Percentiles rank a stretch among this genome's conserved stretches.
phyloP scores from a whole-genome alignment of 2,797 vertebrate genomes.

The Sebastes itinus region DNA sequence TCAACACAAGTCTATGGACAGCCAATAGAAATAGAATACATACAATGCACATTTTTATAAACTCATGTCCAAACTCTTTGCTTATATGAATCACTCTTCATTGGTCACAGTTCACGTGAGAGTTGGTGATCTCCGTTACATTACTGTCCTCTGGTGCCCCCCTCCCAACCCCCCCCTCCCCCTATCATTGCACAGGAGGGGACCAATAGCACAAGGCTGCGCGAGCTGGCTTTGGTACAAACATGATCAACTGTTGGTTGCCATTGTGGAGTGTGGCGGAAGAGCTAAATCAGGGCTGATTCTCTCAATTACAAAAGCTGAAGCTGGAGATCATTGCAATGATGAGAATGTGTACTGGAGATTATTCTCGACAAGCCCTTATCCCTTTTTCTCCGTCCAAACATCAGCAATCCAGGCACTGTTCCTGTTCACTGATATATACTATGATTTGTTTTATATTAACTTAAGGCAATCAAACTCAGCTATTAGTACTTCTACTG shows the following conservation, averaged over 20 bases:
- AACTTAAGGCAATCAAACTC: conserved; percentile 78
- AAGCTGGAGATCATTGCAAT: conserved; percentile 5
- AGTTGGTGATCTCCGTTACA: conserved; percentile 59
- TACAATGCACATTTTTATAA: conserved; percentile 77
- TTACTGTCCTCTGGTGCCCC: conserved; percentile 56
- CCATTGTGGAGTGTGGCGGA: conserved; percentile 54
- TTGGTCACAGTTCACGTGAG: conserved; percentile 69
- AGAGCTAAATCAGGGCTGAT: conserved; percentile 48
- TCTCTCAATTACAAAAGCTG: conserved; percentile 31
- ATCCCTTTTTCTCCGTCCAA: conserved; percentile 33
- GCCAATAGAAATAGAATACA: conserved; percentile 80
- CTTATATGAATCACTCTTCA: conserved; percentile 65
- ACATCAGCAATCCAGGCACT: conserved; percentile 55
- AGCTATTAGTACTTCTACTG: conserved; percentile 50
- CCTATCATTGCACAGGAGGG: conserved; percentile 56
- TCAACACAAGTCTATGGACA: conserved; percentile 81
- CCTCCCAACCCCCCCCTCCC: too few relatives aligned
- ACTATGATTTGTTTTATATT: conserved; percentile 47
- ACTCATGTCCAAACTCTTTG: conserved; percentile 69
- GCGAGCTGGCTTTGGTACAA: conserved; percentile 80
- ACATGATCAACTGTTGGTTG: conserved; percentile 80
- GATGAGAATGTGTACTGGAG: conserved; percentile 32
- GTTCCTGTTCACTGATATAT: conserved; percentile 54
- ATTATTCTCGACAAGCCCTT: conserved; percentile 57
- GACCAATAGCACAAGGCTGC: conserved; percentile 66